phyloP scores from a whole-genome alignment of 1,140 invertebrate species.

The Drosophila orena region DNA sequence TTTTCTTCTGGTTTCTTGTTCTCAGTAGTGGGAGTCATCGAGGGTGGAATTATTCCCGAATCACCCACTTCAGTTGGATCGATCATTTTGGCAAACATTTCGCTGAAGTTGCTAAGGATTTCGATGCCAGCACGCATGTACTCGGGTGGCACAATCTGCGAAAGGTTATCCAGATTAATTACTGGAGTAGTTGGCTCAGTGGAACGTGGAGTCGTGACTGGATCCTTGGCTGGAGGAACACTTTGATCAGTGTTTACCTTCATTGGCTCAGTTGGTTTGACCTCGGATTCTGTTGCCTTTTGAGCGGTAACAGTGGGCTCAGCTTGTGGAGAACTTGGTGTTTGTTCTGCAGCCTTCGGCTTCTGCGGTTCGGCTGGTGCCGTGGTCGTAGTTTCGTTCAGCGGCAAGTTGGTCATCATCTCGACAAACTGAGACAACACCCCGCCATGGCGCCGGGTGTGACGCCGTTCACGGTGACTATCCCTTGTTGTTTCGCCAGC shows the following conservation, averaged over 20 bases:
- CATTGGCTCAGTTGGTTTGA: slow-evolving; percentile 14
- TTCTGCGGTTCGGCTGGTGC: slow-evolving; percentile 13
- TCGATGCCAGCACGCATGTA: slow-evolving; percentile 78
- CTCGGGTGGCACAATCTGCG: slow-evolving; percentile 73
- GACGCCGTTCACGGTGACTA: slow-evolving; percentile 57
- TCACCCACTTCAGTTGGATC: slow-evolving; percentile 57
- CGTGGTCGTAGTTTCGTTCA: slow-evolving; percentile 41
- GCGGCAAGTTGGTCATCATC: slow-evolving; percentile 77
- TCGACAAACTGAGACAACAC: slow-evolving; percentile 73
- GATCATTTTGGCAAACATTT: slow-evolving; percentile 83
- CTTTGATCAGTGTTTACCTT: background rate
- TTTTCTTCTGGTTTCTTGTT: slow-evolving; percentile 22
- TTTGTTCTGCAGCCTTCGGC: slow-evolving; percentile 14
- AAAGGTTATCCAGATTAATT: slow-evolving; percentile 60
- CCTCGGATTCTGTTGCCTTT: slow-evolving; percentile 12
- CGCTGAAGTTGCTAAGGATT: slow-evolving; percentile 78
- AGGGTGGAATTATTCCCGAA: slow-evolving; percentile 12
- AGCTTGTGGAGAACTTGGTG: slow-evolving; percentile 1
- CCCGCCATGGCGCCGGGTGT: slow-evolving; percentile 55
- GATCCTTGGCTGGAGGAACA: slow-evolving; percentile 22
- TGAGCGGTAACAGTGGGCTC: slow-evolving; percentile 16
- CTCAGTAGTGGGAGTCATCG: slow-evolving; percentile 16
- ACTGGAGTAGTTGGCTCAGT: slow-evolving; percentile 53
- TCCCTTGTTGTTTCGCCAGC: slow-evolving; percentile 31
- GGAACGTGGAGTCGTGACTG: slow-evolving; percentile 40